Evolutionary conservation across 2,888 invertebrate species (phyloP).

Genomic region (Idaea straminata): DNA sequence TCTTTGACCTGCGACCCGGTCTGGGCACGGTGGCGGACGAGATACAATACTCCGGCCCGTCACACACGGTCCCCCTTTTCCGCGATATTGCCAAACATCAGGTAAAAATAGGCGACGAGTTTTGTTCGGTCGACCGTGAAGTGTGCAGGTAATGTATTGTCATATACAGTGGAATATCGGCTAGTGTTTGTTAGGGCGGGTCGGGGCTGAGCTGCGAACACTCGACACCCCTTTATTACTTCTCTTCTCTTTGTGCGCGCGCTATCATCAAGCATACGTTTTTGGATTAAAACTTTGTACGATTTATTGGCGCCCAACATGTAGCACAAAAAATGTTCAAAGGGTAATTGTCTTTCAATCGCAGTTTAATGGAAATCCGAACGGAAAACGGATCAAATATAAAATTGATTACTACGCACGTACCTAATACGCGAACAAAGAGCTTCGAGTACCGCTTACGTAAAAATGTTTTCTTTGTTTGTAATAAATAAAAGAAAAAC

Average conservation of each 20-base stretch:
- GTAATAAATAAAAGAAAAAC: slow-evolving; percentile 38
- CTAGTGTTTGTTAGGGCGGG: slow-evolving; percentile 21
- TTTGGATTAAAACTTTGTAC: slow-evolving; percentile 67
- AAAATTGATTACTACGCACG: slow-evolving; percentile 13
- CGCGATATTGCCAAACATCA: slow-evolving; percentile 5
- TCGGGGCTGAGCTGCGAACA: slow-evolving; percentile 46
- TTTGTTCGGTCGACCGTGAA: slow-evolving; percentile 20
- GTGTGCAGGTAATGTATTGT: slow-evolving; percentile 18
- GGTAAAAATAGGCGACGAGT: slow-evolving; percentile 10
- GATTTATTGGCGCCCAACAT: slow-evolving; percentile 57
- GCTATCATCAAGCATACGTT: slow-evolving; percentile 63
- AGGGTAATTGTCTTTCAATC: slow-evolving; percentile 20
- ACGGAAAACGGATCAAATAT: slow-evolving; percentile 12
- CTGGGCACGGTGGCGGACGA: slow-evolving; percentile 21
- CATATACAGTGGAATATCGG: slow-evolving; percentile 22
- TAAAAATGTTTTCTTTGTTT: slow-evolving; percentile 22
- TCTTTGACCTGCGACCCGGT: slow-evolving; percentile 51
- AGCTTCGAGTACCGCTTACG: slow-evolving; percentile 13
- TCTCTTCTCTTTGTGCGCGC: slow-evolving; percentile 65
- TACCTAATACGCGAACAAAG: background rate
- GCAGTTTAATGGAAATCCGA: slow-evolving; percentile 17
- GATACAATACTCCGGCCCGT: slow-evolving; percentile 9
- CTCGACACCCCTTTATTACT: slow-evolving; percentile 75
- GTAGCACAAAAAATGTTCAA: slow-evolving; percentile 35
- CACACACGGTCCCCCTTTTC: slow-evolving; percentile 10